Evolutionary conservation across 2,797 vertebrate genomes (phyloP), one percentile per base, ranked within the genome.

Genomic region (Manis pentadactyla): DNA sequence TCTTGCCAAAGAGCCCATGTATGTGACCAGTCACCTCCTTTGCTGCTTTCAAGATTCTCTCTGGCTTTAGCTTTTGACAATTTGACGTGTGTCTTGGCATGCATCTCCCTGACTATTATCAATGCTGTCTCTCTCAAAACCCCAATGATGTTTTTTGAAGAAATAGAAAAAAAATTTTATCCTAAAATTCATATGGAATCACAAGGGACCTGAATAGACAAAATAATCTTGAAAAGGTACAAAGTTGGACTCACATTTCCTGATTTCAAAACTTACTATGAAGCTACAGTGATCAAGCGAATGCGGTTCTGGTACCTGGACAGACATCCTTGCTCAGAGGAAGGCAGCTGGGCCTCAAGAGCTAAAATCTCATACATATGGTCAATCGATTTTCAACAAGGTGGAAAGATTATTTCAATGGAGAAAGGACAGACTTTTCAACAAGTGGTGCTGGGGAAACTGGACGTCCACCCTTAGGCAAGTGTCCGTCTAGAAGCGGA

Each of bases 401-500:
- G 11, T 13, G 14, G 13, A 23, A n/a, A 25, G 57, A 5, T 19
- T 34, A 0, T 51, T 6, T 9, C 27, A 6, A 4, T 11, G 53
- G 69, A 46, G 46, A 10, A 46, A 46, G 42, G 27, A 27, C 27
- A 13, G 39, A 17, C 69, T 46, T 46, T 25, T 73, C 27, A 11
- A 18, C 34, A n/a, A 5, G n/a, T 0, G 3, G 25, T 21, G 75
- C 64, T 7, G 31, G 64, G 53, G 55, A 29, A 4, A 15, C 23
- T 3, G 10, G 34, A 7, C 2, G 4, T 3, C 15, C n/a, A 27
- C 57, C 19, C 53, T 51, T 23, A 5, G 13, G 25, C 31, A 0
- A 1, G n/a, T 12, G 55, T 7, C 18, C 18, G 0, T 0, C 31
- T 0, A 2, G 10, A 4, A 25, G 53, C 7, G 3, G 12, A 0